These are phyloP conservation scores for Epinephelus awoara DNA, from an alignment of 2,797 vertebrate species.

Conservation along the genomic window DNA sequence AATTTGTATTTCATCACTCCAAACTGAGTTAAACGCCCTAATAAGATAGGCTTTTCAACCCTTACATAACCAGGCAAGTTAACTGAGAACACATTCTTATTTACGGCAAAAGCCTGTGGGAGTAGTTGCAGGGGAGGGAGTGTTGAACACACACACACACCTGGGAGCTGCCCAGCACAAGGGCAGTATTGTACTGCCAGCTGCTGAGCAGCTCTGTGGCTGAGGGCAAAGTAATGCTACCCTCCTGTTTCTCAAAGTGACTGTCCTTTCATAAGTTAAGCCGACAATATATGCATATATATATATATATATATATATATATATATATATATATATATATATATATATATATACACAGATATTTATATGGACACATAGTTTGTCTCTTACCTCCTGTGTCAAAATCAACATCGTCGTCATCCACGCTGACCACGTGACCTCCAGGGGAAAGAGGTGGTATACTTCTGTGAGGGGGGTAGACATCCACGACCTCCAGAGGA, in stretches of 20 bases:
- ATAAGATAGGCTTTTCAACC: conserved; percentile 16
- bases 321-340: not conserved
- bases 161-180: conserved; percentile 74
- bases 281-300: not conserved
- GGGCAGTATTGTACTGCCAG: conserved; percentile 73
- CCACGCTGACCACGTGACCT: conserved; percentile 86
- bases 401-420: conserved; percentile 85
- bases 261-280: conserved; percentile 14
- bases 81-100: conserved; percentile 70
- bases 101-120: conserved; percentile 60
- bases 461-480: conserved; percentile 66
- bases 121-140: conserved; percentile 49
- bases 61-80: conserved; percentile 54
- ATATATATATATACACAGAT: not conserved
- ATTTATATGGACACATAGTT: not conserved
- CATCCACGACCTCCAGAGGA: conserved; percentile 72
- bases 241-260: conserved; percentile 30
- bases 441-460: conserved; percentile 65
- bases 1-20: conserved; percentile 5
- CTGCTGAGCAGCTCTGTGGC: conserved; percentile 54
- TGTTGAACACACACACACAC: conserved; percentile 62
- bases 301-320: not conserved
- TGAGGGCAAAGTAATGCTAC: conserved; percentile 45
- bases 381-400: conserved; percentile 88
- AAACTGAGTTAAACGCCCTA: conserved; percentile 11